A percentile compares a stretch with the other conserved stretches of the same genome.
Evolutionary conservation across 1,140 invertebrate genomes (phyloP).

Genomic region (Drosophila ironensis): DNA sequence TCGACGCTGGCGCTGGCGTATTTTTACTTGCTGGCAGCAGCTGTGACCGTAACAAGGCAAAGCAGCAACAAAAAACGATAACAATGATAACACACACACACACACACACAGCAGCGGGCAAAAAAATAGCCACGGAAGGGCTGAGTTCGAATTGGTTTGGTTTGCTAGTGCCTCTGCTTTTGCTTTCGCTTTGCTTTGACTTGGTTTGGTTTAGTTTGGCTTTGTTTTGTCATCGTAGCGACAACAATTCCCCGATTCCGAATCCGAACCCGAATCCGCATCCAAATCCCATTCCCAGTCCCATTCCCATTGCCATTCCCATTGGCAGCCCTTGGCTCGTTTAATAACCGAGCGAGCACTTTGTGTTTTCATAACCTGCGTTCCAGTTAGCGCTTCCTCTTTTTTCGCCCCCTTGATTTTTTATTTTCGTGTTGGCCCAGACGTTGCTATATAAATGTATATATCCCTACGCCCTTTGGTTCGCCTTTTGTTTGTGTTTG

Average conservation of each 20-base stretch:
- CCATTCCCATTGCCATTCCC: neutral
- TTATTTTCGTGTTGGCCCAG: neutral
- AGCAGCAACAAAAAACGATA: constrained; percentile 36
- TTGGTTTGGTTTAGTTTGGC: constrained; percentile 37
- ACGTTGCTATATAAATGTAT: constrained; percentile 2
- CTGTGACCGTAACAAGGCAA: constrained; percentile 62
- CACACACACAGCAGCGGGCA: constrained; percentile 30
- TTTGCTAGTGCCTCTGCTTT: constrained; percentile 31
- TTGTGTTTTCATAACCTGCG: constrained; percentile 74
- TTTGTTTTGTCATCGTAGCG: constrained; percentile 44
- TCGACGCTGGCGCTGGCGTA: constrained; percentile 68
- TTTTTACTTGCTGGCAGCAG: constrained; percentile 75
- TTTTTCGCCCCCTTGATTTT: neutral
- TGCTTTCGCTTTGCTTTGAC: constrained; percentile 26
- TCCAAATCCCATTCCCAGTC: too few species aligned
- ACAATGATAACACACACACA: constrained; percentile 66
- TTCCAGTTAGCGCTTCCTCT: constrained; percentile 46
- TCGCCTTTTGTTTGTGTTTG: constrained; percentile 37
- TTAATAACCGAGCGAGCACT: constrained; percentile 66
- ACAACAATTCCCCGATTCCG: constrained; percentile 33
- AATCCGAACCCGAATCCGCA: too few species aligned
- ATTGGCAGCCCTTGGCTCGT: constrained; percentile 25
- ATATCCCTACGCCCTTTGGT: constrained; percentile 28
- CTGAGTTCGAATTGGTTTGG: constrained; percentile 26
- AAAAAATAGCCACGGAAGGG: constrained; percentile 62